Conservation (phyloP, 2,888 invertebrate genomes). For the Conomelus anceps region DNA sequence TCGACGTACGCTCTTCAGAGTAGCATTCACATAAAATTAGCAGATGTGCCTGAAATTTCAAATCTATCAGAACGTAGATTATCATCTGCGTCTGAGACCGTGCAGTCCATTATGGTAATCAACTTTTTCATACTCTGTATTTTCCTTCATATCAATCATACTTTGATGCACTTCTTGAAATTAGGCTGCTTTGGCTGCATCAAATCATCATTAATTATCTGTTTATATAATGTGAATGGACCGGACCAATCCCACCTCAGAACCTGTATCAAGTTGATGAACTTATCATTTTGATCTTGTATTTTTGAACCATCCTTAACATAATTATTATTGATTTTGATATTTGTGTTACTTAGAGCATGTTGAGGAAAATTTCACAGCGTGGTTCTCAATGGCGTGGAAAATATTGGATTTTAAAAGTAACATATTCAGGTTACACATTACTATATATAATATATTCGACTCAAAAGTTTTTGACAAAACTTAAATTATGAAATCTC, state of each 20-base stretch:
- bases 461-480: no score
- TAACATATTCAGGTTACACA: no score
- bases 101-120: background rate
- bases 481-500: no score
- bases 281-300: background rate
- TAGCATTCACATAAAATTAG: background rate
- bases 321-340: no score
- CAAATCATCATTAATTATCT: background rate
- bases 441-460: no score
- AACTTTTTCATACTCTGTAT: background rate
- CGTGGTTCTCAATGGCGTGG: no score
- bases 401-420: no score
- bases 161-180: background rate
- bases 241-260: background rate
- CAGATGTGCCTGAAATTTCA: background rate
- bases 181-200: background rate
- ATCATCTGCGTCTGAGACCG: background rate
- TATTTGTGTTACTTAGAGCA: no score
- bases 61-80: background rate
- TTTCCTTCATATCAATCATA: background rate
- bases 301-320: background rate
- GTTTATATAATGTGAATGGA: background rate
- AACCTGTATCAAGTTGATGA: background rate
- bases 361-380: no score
- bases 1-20: background rate